These are phyloP conservation scores for Apocrypta bakeri DNA, from an alignment of 1,140 invertebrate genomes.

Conservation along the genomic window DNA sequence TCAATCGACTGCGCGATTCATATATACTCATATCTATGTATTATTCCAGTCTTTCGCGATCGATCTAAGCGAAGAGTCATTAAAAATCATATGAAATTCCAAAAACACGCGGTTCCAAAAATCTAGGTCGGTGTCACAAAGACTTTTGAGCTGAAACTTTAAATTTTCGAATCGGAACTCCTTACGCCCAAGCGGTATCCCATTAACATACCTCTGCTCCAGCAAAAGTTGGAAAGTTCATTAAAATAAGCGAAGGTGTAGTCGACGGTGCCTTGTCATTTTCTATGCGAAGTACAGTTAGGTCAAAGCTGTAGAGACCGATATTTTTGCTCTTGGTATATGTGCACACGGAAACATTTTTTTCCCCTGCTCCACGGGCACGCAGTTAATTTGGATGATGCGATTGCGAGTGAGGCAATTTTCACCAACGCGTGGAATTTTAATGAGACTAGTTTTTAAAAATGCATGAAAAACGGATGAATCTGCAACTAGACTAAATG, in stretches of 20 bases:
- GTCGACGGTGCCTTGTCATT: neutral
- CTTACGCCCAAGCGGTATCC: neutral
- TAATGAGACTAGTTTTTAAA: no score
- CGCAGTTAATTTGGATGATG: no score
- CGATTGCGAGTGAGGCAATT: no score
- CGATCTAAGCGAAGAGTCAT: no score
- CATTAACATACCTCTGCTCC: conserved; percentile 15
- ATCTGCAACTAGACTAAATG: no score
- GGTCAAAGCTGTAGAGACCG: neutral
- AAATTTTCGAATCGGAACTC: neutral
- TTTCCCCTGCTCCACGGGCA: no score
- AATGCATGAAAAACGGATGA: no score
- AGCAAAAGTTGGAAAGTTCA: conserved; percentile 34
- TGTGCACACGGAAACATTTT: no score
- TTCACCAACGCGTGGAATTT: no score
- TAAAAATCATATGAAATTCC: neutral
- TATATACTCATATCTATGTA: no score
- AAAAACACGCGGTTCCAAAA: neutral
- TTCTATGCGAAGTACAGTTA: neutral
- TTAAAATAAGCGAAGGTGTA: conserved; percentile 20
- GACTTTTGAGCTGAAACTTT: neutral
- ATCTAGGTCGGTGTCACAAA: conserved; percentile 18
- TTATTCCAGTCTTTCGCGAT: no score
- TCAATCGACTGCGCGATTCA: no score
- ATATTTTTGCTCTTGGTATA: neutral